These are phyloP conservation scores for Bostrychus sinensis DNA, from an alignment of 2,113 vertebrate genomes.

Conservation along the genomic window DNA sequence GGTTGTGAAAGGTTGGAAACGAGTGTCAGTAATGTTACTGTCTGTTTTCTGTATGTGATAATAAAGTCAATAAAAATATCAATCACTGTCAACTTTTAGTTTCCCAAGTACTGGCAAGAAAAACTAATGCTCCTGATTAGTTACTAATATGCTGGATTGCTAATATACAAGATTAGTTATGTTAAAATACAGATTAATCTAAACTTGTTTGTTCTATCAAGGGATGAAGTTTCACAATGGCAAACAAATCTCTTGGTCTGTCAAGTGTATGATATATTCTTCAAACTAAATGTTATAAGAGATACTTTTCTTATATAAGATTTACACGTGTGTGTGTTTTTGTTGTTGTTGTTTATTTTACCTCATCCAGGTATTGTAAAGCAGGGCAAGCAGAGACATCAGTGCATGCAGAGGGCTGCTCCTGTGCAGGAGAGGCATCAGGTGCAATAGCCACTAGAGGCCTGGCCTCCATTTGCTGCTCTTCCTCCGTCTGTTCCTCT, in stretches of 20 bases:
- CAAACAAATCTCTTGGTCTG: no score
- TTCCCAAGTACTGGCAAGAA: conserved; percentile 12
- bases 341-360: conserved; percentile 53
- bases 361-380: conserved; percentile 87
- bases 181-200: no score
- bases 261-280: no score
- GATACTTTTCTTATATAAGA: background rate
- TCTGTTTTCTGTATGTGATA: conserved; percentile 52
- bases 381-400: conserved; percentile 74
- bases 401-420: conserved; percentile 39
- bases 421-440: conserved; percentile 66
- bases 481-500: conserved; percentile 32
- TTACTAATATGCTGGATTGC: no score
- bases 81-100: conserved; percentile 22
- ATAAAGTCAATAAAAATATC: conserved; percentile 48
- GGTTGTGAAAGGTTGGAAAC: conserved; percentile 15
- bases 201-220: no score
- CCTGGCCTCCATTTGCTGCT: conserved; percentile 17
- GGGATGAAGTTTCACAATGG: no score
- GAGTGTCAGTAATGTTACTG: conserved; percentile 38
- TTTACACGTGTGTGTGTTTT: background rate
- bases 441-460: conserved; percentile 67
- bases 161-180: no score
- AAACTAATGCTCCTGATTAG: no score
- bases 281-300: background rate